A percentile compares a stretch with the other conserved stretches of the same genome.
Conservation (phyloP, 2,888 invertebrate genomes). For the Temnothorax unifasciatus region DNA sequence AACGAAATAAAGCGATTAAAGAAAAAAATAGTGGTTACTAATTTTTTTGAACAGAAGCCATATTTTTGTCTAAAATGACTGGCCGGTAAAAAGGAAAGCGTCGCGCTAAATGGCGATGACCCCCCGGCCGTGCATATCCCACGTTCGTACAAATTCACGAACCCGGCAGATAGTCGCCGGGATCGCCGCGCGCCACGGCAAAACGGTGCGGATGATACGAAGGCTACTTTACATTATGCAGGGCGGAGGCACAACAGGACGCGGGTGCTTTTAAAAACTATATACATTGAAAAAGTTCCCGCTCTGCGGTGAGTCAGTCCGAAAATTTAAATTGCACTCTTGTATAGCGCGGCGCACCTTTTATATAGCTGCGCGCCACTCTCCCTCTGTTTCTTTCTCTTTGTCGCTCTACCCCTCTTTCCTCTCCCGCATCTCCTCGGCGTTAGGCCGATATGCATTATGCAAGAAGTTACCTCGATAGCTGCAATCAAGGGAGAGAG, state of each 20-base stretch:
- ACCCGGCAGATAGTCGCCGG: slow-evolving; percentile 65
- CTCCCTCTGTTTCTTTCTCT: neutral
- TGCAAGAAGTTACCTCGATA: slow-evolving; percentile 74
- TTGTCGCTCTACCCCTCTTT: neutral
- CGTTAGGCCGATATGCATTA: slow-evolving; percentile 72
- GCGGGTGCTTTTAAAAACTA: slow-evolving; percentile 75
- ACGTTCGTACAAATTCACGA: slow-evolving; percentile 77
- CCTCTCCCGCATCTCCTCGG: slow-evolving; percentile 20
- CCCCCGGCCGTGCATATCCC: slow-evolving; percentile 62
- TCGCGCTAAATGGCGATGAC: slow-evolving; percentile 68
- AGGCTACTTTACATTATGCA: slow-evolving; percentile 79
- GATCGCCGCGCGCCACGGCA: neutral
- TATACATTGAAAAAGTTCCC: slow-evolving; percentile 79
- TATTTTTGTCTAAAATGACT: too few relatives aligned
- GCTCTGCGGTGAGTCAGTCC: slow-evolving; percentile 59
- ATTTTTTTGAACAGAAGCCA: too few relatives aligned
- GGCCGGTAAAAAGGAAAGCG: slow-evolving; percentile 56
- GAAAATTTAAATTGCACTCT: slow-evolving; percentile 79
- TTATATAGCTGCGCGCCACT: slow-evolving; percentile 46
- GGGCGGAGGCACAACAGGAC: neutral
- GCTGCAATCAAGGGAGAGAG: slow-evolving; percentile 70
- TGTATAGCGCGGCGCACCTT: slow-evolving; percentile 63
- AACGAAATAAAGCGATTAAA: too few relatives aligned
- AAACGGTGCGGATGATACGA: slow-evolving; percentile 41
- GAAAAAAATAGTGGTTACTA: too few relatives aligned